A percentile compares a stretch with the other conserved stretches of the same genome.
phyloP scores from a whole-genome alignment of 1,140 invertebrate genomes.

The Conus ventricosus region DNA sequence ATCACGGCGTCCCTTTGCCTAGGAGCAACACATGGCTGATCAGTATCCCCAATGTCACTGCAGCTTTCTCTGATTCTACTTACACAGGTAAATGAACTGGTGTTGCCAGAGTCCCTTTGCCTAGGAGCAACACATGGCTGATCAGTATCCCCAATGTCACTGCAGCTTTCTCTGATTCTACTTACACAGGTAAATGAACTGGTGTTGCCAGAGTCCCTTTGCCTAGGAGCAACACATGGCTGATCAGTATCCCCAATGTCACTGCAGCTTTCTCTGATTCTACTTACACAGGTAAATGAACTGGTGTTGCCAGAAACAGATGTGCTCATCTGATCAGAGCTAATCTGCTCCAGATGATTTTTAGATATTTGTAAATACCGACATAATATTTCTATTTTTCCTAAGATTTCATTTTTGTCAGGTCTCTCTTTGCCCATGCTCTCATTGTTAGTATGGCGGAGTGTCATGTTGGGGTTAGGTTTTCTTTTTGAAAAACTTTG shows the following conservation, averaged over 20 bases:
- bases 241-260: background rate
- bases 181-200: background rate
- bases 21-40: background rate
- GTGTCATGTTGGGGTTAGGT: background rate
- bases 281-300: background rate
- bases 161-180: background rate
- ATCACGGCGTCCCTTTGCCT: too few species aligned
- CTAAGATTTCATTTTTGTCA: background rate
- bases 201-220: background rate
- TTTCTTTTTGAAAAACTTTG: background rate
- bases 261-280: background rate
- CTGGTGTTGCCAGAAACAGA: background rate
- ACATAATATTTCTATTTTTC: constrained; percentile 13
- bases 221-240: background rate
- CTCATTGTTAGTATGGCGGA: background rate
- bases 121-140: background rate
- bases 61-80: background rate
- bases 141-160: background rate
- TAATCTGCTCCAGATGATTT: background rate
- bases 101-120: background rate
- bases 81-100: background rate
- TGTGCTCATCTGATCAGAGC: background rate
- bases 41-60: background rate
- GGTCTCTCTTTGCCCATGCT: background rate
- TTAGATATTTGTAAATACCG: background rate